Conservation (phyloP, 2,888 invertebrate species). For the Caenorhabditis sp. region DNA sequence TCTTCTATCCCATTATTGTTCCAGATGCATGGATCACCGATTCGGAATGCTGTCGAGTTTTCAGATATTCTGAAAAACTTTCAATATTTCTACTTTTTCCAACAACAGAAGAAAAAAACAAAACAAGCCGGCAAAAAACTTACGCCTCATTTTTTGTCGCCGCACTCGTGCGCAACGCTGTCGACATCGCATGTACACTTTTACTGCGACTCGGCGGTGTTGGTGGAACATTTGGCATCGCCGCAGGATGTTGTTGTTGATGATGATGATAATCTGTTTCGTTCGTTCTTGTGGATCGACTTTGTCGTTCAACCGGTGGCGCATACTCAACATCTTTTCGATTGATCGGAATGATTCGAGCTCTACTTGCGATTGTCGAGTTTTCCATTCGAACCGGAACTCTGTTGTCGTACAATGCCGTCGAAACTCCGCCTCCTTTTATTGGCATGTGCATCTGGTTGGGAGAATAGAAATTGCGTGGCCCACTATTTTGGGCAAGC, state of each 20-base stretch:
- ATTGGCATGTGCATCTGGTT: constrained; percentile 39
- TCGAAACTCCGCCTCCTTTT: constrained; percentile 26
- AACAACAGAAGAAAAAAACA: not conserved
- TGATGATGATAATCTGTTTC: not conserved
- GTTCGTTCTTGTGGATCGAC: not conserved
- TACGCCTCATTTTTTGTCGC: constrained; percentile 26
- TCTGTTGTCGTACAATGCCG: constrained; percentile 30
- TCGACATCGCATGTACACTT: constrained; percentile 40
- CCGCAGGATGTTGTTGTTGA: not conserved
- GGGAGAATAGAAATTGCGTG: constrained; percentile 26
- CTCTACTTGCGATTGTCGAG: constrained; percentile 12
- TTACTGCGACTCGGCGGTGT: constrained; percentile 45
- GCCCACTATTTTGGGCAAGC: constrained; percentile 19
- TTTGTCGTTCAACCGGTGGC: not conserved
- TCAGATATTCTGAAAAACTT: constrained; percentile 33
- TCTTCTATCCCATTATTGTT: constrained; percentile 72
- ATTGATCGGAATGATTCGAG: constrained; percentile 19
- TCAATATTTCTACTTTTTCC: not conserved
- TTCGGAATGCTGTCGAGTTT: constrained; percentile 29
- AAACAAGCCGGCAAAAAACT: not conserved
- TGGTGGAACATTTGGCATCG: not conserved
- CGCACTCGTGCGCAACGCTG: not conserved
- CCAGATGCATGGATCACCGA: constrained; percentile 75
- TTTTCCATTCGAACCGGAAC: constrained; percentile 5
- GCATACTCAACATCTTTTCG: constrained; percentile 4